Conservation (phyloP, 2,113 vertebrate genomes). For the Tragelaphus buxtoni region DNA sequence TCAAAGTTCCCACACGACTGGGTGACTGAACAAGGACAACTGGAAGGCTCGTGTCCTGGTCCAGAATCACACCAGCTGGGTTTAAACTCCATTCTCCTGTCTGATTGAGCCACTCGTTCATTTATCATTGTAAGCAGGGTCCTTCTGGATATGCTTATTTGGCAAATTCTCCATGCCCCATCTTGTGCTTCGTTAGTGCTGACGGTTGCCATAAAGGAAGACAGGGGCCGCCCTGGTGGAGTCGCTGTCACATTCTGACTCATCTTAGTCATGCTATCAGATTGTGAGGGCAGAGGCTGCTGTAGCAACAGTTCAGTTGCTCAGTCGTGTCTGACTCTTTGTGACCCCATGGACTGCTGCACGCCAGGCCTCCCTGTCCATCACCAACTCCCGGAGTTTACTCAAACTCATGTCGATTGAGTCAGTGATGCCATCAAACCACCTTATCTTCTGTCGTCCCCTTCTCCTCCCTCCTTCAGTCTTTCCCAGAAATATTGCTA, state of each 20-base stretch:
- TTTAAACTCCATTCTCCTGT: not conserved
- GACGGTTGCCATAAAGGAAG: too few relatives aligned
- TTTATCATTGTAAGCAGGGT: not conserved
- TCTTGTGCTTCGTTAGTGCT: not conserved
- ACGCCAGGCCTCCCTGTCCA: not conserved
- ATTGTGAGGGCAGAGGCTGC: not conserved
- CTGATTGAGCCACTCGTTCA: not conserved
- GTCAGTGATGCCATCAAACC: not conserved
- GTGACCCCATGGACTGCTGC: accelerated
- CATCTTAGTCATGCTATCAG: not conserved
- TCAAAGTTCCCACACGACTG: accelerated
- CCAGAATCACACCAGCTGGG: not conserved
- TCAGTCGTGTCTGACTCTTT: not conserved
- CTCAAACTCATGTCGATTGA: not conserved
- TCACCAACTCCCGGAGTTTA: accelerated
- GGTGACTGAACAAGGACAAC: not conserved
- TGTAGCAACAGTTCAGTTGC: not conserved
- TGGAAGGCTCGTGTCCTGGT: not conserved
- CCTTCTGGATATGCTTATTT: not conserved
- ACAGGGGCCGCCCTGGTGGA: not conserved
- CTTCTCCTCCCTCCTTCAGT: not conserved
- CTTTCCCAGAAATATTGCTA: not conserved
- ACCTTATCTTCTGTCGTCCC: not conserved
- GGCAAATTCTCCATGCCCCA: too few relatives aligned
- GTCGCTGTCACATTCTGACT: not conserved